phyloP scores from a whole-genome alignment of 2,113 vertebrate genomes.

The Sander lucioperca region DNA sequence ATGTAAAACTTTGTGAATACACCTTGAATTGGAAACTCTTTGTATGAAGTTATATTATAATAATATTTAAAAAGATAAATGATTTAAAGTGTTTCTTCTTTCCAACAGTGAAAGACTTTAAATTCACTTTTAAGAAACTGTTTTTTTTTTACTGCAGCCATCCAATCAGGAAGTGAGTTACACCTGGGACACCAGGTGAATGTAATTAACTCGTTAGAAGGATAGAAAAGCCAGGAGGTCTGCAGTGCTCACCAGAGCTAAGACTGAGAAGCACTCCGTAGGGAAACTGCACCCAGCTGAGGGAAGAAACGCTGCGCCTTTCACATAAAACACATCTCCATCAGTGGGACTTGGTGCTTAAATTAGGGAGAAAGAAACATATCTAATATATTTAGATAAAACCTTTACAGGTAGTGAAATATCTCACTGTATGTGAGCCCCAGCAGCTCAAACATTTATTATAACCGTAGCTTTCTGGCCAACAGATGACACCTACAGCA shows the following conservation, averaged over 20 bases:
- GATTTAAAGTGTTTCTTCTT: background rate
- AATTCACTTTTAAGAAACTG: background rate
- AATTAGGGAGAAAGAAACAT: background rate
- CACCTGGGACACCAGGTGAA: constrained; percentile 30
- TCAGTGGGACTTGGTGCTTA: background rate
- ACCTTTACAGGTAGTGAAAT: background rate
- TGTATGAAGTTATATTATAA: background rate
- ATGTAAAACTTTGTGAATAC: background rate
- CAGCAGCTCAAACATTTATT: background rate
- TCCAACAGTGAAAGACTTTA: background rate
- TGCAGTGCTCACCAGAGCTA: background rate
- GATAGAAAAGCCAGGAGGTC: constrained; percentile 15
- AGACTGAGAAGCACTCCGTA: background rate
- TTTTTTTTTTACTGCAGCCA: background rate
- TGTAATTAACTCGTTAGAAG: constrained; percentile 1
- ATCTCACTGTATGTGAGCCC: background rate
- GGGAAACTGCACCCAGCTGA: background rate
- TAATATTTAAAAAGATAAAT: background rate
- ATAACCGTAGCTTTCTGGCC: background rate
- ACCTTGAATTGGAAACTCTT: background rate
- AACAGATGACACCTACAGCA: background rate
- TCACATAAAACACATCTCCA: background rate
- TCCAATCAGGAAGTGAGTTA: constrained; percentile 1
- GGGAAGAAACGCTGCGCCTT: background rate
- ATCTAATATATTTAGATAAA: background rate